Conservation (phyloP, 2,888 invertebrate species). For the Sipha maydis region DNA sequence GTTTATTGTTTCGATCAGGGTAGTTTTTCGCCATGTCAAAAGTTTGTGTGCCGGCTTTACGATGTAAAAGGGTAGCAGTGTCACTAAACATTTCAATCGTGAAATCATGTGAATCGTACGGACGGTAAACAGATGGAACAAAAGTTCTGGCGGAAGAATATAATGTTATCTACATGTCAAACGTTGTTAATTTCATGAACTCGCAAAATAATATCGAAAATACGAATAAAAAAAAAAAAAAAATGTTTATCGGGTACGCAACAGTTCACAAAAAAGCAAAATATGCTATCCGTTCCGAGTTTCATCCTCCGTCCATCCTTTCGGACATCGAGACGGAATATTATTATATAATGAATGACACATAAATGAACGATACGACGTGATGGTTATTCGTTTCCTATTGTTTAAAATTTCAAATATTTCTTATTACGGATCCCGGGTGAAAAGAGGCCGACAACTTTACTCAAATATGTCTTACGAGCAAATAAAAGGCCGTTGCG, state of each 20-base stretch:
- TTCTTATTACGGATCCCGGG: background rate
- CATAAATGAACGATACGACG: background rate
- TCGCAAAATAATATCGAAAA: background rate
- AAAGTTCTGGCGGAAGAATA: background rate
- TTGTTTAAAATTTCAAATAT: constrained; percentile 37
- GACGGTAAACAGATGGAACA: constrained; percentile 16
- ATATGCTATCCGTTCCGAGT: background rate
- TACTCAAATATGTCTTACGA: constrained; percentile 4
- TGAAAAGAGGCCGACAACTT: background rate
- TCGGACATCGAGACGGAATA: background rate
- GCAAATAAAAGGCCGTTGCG: no score
- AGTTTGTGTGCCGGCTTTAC: constrained; percentile 26
- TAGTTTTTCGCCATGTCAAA: constrained; percentile 35
- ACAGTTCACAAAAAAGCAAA: background rate
- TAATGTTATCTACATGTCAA: background rate
- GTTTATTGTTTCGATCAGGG: constrained; percentile 20
- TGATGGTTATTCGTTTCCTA: background rate
- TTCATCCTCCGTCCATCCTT: background rate
- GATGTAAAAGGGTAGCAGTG: constrained; percentile 3
- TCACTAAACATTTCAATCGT: constrained; percentile 25
- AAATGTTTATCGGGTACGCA: background rate
- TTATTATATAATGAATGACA: no score
- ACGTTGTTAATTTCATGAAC: constrained; percentile 21
- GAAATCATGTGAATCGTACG: constrained; percentile 15
- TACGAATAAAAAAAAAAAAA: background rate